Base-by-base conservation (phyloP, 2,888 invertebrate species). In the Pteria penguin region DNA sequence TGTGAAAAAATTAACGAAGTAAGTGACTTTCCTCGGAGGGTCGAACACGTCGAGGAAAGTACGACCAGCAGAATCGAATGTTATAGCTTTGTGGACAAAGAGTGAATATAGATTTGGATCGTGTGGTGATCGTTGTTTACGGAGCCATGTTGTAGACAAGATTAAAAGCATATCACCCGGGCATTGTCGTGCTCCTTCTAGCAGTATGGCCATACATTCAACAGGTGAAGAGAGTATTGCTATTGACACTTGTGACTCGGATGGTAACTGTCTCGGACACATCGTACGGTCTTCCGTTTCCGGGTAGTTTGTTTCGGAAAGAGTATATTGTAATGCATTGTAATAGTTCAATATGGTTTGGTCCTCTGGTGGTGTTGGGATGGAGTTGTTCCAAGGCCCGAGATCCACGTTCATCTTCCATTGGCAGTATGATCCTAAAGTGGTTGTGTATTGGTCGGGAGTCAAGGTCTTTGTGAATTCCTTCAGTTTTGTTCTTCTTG, bases 1-100 rank as follows among this genome's bases (percentile, higher is more conserved):
- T 0, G 83, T 86, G 65, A 86, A 83, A 62, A 72, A 84, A 70
- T 87, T 84, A 14, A 86, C 62, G 27, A 85, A 77, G 67, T 87
- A 87, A 5, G 86, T 85, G 8, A 83, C 82, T 22, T 74, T 65
- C 24, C 87, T 70, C 0, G 86, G 85, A 2, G 82, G 79, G 4
- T 70, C 32, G 67, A 82, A 87, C 2, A 74, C 79, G 26, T 87
- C 86, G 36, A 87, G 73, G 66, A 72, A 86, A 0, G 84, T 78
- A 27, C 57, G 60, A 2, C 86, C 85, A 1, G 78, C 81, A 8
- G 70, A n/a, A 54, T 83, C 81, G 60, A 84, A 83, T 1, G 81
- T 80, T 22, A 86, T 80, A 5, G 86, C 85, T 36, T 86, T 85
- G 58, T 84, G 83, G n/a, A 87, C 76, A 55, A 62, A 82, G 18